Base-by-base conservation (phyloP, 2,113 vertebrate species). In the Elaphurus davidianus region DNA sequence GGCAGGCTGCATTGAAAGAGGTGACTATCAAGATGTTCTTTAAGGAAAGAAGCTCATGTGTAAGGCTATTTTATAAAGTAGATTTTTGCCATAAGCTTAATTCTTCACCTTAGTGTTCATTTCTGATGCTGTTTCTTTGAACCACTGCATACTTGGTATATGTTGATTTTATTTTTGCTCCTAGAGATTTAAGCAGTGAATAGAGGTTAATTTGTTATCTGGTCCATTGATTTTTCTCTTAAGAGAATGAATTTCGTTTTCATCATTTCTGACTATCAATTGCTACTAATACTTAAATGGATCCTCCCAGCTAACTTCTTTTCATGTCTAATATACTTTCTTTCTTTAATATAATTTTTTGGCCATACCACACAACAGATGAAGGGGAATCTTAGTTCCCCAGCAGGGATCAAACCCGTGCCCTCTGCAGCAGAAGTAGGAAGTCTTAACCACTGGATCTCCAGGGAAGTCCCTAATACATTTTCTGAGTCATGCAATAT, bases 221-320 rank as follows among this genome's bases (percentile, higher is more conserved):
- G 71, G 47, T 47, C 33, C 88, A 98, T 89, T 92, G 94, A 97
- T 95, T 98, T 96, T 93, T 25, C 81, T 67, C 27, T 90, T 90
- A 79, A 40, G 78, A 96, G 55, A 97, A 97, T 79, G 76, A 12
- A 45, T 74, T 97, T 97, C 79, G 81, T 97, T 97, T 98, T 91
- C 81, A 96, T 47, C 9, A 93, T 94, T 88, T 79, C 57, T 59
- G 59, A 33, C 67, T 90, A 59, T 74, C 86, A 86, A 62, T 79
- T 76, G 67, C 71, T 62, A 33, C 52, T 62, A 27, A 23, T 14
- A 47, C 54, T 47, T 60, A 33, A 92, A 36, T 33, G 52, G 47
- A 55, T 52, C 89, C 57, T 59, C 74, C 30, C 50, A 33, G n/a
- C 59, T 94, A 40, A 89, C 9, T 67, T 92, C 45, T 62, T 78